Evolutionary conservation across 2,797 vertebrate genomes (phyloP), one percentile per base, ranked within the genome.

Genomic region (Microctenopoma lineatum): DNA sequence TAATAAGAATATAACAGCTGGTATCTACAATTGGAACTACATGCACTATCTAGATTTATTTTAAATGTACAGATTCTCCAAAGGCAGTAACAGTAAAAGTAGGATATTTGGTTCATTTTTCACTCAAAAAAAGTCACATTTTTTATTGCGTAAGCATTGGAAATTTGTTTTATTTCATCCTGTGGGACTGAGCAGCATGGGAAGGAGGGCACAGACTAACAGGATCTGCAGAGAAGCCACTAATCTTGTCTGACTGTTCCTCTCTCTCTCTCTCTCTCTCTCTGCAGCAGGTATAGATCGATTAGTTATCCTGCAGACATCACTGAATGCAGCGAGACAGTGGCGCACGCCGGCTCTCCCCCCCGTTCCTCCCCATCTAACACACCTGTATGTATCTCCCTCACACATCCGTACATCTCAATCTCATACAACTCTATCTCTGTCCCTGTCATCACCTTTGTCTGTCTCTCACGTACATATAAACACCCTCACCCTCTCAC

Each of bases 221-320:
- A 64, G 56, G 47, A 65, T 76, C 68, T 80, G 63, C 66, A 69
- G 77, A 65, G 63, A 59, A 80, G 45, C 61, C 63, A 55, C 79
- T 84, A 86, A 84, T 84, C 78, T 64, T 44, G 74, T 63, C 82
- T 85, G 66, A 79, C 73, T 65, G 48, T 60, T 71, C 46, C 41
- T 29, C 51, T 26, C 46, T 46, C 55, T 34, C 68, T 50, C 36
- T 32, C 53, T 48, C 73, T 48, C 68, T 38, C 39, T 72, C 60
- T 75, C 38, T 2, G 6, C 83, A 71, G 75, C 79, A 84, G 86
- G 71, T 72, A 76, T 76, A 57, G 85, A 92, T 89, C 88, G 91
- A 91, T 90, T 90, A 90, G 82, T 84, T 90, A 83, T 87, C 89
- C 89, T 77, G 68, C 78, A 83, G 81, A 74, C 73, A 82, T 88